Percentiles rank a stretch among this genome's conserved stretches.
phyloP scores from a whole-genome alignment of 2,888 invertebrate genomes.

The Bembecia ichneumoniformis region DNA sequence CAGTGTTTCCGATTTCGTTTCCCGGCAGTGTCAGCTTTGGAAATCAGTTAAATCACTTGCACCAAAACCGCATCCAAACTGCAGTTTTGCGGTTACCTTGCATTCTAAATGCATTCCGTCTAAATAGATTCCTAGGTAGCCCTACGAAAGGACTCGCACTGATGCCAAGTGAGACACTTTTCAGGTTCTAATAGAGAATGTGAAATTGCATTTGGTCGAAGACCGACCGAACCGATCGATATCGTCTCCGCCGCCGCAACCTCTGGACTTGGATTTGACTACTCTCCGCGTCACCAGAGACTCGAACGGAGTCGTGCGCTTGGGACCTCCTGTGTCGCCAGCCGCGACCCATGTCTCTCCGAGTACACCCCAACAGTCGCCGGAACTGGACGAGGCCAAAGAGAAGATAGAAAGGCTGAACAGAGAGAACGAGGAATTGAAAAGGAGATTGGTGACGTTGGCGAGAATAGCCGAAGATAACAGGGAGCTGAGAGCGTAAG shows the following conservation, averaged over 20 bases:
- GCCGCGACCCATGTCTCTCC: conserved; percentile 37
- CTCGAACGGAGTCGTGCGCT: conserved; percentile 79
- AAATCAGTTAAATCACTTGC: no score
- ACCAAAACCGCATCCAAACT: no score
- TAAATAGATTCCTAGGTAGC: no score
- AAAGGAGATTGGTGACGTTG: conserved; percentile 54
- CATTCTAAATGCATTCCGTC: no score
- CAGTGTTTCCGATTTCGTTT: no score
- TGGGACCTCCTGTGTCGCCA: conserved; percentile 71
- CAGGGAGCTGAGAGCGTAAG: conserved; percentile 64
- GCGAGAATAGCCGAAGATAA: conserved; percentile 71
- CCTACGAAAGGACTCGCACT: no score
- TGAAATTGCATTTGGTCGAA: conserved; percentile 83
- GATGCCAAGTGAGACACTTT: no score
- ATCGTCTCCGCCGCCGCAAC: conserved; percentile 86
- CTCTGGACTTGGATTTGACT: conserved; percentile 81
- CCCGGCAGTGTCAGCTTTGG: no score
- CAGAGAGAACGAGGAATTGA: conserved; percentile 66
- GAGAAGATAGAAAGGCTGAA: conserved; percentile 45
- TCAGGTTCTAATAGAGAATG: conserved; percentile 81
- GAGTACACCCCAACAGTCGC: conserved; percentile 34
- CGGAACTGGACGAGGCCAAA: conserved; percentile 60
- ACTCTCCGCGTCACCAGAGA: conserved; percentile 80
- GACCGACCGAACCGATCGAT: conserved; percentile 84
- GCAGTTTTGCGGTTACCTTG: no score